Evolutionary conservation across 2,113 vertebrate species (phyloP).

Genomic region (Cettia cetti): DNA sequence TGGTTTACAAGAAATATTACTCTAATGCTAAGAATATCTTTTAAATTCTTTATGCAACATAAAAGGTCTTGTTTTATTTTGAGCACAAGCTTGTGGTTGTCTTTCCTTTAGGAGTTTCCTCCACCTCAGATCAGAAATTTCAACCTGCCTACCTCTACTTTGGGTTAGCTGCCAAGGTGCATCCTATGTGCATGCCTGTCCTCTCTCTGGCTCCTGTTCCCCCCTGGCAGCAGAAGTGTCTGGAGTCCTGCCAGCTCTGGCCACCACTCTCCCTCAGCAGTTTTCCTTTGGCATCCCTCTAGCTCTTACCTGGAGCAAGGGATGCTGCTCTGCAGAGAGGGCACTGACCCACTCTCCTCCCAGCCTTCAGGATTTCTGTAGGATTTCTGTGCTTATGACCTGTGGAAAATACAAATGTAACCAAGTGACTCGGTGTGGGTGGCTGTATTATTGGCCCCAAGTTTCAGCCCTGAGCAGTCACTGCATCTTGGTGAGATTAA

Average conservation of each 20-base stretch:
- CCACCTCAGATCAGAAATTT: not conserved
- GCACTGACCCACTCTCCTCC: not conserved
- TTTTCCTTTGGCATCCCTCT: not conserved
- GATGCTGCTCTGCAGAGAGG: not conserved
- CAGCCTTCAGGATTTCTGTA: not conserved
- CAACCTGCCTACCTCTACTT: not conserved
- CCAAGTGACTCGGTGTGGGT: not conserved
- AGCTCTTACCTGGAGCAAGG: not conserved
- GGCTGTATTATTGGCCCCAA: accelerated
- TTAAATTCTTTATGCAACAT: not conserved
- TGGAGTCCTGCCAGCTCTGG: not conserved
- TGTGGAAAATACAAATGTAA: not conserved
- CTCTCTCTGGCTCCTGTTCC: not conserved
- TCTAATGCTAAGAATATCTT: not conserved
- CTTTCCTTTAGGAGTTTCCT: not conserved
- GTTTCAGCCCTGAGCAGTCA: not conserved
- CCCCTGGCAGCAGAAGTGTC: not conserved
- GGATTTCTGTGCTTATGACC: not conserved
- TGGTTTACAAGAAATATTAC: not conserved
- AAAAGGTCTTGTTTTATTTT: not conserved
- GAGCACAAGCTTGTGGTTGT: not conserved
- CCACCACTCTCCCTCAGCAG: not conserved
- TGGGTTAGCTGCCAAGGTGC: not conserved
- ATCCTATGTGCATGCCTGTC: accelerated
- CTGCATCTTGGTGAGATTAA: not conserved